These are phyloP conservation scores for Eciton burchellii DNA, from an alignment of 1,140 invertebrate genomes.

Conservation along the genomic window DNA sequence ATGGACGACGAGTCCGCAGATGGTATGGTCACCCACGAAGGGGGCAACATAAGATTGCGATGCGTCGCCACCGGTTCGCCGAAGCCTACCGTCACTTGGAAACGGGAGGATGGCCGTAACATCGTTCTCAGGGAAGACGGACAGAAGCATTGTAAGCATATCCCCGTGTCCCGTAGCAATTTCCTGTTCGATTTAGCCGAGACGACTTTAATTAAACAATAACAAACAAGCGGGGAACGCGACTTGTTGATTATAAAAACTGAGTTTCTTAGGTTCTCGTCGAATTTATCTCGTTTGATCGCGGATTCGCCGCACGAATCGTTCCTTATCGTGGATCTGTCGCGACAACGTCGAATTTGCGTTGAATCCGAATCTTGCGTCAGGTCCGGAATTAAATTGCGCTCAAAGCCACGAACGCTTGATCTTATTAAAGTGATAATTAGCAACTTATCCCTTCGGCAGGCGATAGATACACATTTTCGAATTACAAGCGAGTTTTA, in stretches of 20 bases:
- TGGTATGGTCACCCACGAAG: constrained; percentile 87
- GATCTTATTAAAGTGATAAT: constrained; percentile 43
- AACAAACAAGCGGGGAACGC: too few relatives aligned
- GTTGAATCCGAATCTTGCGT: too few relatives aligned
- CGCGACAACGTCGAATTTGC: constrained; percentile 1
- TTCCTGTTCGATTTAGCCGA: not conserved
- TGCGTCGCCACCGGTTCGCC: constrained; percentile 94
- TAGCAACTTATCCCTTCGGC: constrained; percentile 13
- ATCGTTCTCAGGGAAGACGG: constrained; percentile 90
- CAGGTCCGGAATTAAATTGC: constrained; percentile 5
- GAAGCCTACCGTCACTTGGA: constrained; percentile 91
- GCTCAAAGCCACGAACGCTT: not conserved
- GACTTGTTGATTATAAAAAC: not conserved
- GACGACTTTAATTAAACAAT: not conserved
- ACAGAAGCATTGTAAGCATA: constrained; percentile 88
- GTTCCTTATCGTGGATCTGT: too few relatives aligned
- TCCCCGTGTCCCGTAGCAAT: not conserved
- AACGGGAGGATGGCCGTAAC: constrained; percentile 90
- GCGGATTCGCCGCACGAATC: not conserved
- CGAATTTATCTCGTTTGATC: constrained; percentile 1
- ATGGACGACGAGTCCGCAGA: constrained; percentile 86
- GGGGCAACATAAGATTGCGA: constrained; percentile 90
- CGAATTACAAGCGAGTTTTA: not conserved
- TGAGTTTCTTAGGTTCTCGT: not conserved
- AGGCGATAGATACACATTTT: constrained; percentile 37